Percentiles rank a stretch among this genome's conserved stretches.
phyloP scores from a whole-genome alignment of 2,888 invertebrate genomes.

The Agyllia agylla region DNA sequence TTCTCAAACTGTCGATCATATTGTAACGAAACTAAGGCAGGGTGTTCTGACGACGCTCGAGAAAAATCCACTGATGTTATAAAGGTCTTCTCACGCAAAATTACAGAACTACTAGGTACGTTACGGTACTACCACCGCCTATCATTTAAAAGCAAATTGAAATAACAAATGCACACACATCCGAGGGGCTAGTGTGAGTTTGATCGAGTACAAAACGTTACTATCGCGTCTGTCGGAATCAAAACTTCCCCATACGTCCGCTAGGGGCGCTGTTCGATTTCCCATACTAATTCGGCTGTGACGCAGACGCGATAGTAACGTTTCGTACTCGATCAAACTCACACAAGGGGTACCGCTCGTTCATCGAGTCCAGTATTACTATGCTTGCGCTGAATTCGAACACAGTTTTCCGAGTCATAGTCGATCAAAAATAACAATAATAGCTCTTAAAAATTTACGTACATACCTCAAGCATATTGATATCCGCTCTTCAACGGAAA shows the following conservation, averaged over 20 bases:
- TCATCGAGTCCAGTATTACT: background rate
- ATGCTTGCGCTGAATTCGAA: slow-evolving; percentile 10
- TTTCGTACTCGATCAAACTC: background rate
- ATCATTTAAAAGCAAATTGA: slow-evolving; percentile 12
- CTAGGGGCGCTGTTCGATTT: too few species aligned
- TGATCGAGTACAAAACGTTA: too few species aligned
- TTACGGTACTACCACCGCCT: background rate
- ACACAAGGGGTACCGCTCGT: background rate
- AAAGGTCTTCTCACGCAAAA: background rate
- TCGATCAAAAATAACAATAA: too few species aligned
- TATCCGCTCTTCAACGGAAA: too few species aligned
- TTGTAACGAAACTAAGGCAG: background rate
- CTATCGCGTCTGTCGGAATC: too few species aligned
- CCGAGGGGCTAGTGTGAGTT: too few species aligned
- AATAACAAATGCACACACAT: slow-evolving; percentile 10
- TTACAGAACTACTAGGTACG: background rate
- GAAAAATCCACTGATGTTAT: background rate
- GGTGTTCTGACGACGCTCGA: slow-evolving; percentile 7
- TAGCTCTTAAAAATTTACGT: too few species aligned
- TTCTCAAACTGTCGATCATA: slow-evolving; percentile 10
- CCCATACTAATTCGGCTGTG: too few species aligned
- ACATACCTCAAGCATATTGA: too few species aligned
- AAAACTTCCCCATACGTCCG: too few species aligned
- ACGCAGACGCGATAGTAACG: too few species aligned
- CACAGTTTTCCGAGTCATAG: background rate